Conservation (phyloP, 1,140 invertebrate species). For the Nymphalis io region DNA sequence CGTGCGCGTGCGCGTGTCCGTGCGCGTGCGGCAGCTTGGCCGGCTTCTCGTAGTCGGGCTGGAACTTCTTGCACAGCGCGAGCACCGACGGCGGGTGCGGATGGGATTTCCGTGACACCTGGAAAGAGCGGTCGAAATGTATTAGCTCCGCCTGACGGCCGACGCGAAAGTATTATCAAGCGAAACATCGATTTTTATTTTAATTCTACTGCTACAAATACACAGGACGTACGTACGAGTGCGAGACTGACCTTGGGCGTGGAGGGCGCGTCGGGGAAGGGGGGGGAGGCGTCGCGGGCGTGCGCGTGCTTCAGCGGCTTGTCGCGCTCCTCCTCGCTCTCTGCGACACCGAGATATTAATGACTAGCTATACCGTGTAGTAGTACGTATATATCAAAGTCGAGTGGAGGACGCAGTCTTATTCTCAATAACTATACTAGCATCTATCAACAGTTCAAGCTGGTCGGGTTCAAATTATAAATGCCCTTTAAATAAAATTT, state of each 20-base stretch:
- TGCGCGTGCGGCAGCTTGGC: slow-evolving; percentile 51
- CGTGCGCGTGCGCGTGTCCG: slow-evolving; percentile 36
- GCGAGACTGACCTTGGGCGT: slow-evolving; percentile 79
- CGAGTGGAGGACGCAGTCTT: too few species aligned
- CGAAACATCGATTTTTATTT: background rate
- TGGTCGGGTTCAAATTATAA: too few species aligned
- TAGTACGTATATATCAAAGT: background rate
- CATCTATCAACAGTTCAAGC: too few species aligned
- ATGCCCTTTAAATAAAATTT: too few species aligned
- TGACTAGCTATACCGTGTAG: too few species aligned
- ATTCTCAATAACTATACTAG: too few species aligned
- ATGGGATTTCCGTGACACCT: slow-evolving; percentile 75
- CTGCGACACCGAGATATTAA: slow-evolving; percentile 27
- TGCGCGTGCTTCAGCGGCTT: slow-evolving; percentile 73
- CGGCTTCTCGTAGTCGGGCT: slow-evolving; percentile 76
- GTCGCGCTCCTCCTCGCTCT: slow-evolving; percentile 54
- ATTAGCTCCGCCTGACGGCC: background rate
- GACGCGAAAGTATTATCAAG: background rate
- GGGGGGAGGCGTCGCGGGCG: slow-evolving; percentile 66
- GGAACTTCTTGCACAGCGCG: slow-evolving; percentile 78
- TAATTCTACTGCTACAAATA: background rate
- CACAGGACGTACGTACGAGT: slow-evolving; percentile 9
- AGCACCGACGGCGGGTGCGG: slow-evolving; percentile 74
- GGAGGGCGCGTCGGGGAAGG: slow-evolving; percentile 82
- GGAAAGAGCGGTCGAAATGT: background rate